Evolutionary conservation across 1,140 invertebrate species (phyloP).

Genomic region (Aporrectodea caliginosa): DNA sequence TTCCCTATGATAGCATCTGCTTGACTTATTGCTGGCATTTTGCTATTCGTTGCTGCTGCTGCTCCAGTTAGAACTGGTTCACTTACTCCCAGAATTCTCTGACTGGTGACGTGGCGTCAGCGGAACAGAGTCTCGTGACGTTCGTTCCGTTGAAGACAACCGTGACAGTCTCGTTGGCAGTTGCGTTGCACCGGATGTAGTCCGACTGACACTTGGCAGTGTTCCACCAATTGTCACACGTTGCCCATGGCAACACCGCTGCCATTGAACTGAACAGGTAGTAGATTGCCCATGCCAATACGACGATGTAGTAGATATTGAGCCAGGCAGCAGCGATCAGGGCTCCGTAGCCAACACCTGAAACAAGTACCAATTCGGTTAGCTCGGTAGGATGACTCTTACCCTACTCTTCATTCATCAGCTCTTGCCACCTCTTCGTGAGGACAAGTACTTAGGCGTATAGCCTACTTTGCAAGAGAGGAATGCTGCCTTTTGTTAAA

Average conservation of each 20-base stretch:
- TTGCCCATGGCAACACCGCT: slow-evolving; percentile 84
- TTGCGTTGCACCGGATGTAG: slow-evolving; percentile 10
- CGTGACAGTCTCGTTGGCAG: slow-evolving; percentile 20
- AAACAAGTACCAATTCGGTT: too few relatives aligned
- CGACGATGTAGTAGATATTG: slow-evolving; percentile 98
- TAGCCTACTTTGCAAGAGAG: too few relatives aligned
- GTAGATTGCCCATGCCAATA: slow-evolving; percentile 94
- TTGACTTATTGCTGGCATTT: neutral
- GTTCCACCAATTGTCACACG: slow-evolving; percentile 80
- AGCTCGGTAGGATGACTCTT: too few relatives aligned
- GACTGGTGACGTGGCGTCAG: slow-evolving; percentile 55
- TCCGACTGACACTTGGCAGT: slow-evolving; percentile 43
- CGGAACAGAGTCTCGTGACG: slow-evolving; percentile 32
- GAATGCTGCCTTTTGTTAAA: too few relatives aligned
- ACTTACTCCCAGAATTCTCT: slow-evolving; percentile 86
- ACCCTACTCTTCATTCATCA: too few relatives aligned
- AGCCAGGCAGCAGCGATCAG: slow-evolving; percentile 99
- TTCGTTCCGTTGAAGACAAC: slow-evolving; percentile 39
- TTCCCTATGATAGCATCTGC: neutral
- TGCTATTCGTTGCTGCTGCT: neutral
- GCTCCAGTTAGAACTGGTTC: neutral
- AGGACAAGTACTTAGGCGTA: too few relatives aligned
- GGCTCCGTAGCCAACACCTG: slow-evolving; percentile 95
- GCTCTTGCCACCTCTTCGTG: too few relatives aligned
- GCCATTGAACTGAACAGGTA: slow-evolving; percentile 89